A percentile compares a stretch with the other conserved stretches of the same genome.
These are phyloP conservation scores for Lasius fuliginosus DNA, from an alignment of 2,888 invertebrate genomes.

Conservation along the genomic window DNA sequence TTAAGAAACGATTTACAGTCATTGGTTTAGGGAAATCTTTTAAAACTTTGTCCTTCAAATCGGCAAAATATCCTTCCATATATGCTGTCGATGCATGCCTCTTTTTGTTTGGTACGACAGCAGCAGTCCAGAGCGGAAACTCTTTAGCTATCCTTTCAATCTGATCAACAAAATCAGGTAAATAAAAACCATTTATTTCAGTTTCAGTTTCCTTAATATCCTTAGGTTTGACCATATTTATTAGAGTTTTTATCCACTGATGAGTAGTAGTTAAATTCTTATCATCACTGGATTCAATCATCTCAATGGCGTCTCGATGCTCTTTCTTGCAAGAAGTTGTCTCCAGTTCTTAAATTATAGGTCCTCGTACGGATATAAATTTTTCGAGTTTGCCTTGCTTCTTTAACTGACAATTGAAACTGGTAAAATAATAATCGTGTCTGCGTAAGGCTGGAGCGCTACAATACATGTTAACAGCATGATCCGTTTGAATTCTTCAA, in stretches of 20 bases:
- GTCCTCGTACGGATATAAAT: not conserved
- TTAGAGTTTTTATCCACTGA: conserved; percentile 7
- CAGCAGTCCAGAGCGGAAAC: not conserved
- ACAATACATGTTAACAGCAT: conserved; percentile 6
- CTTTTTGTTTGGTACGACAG: not conserved
- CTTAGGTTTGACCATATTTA: conserved; percentile 9
- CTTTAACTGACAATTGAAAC: conserved; percentile 13
- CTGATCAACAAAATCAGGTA: conserved; percentile 14
- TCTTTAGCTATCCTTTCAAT: conserved; percentile 5
- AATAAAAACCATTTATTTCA: conserved; percentile 10
- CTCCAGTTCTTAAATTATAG: conserved; percentile 15
- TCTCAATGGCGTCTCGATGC: not conserved
- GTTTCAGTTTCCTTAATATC: not conserved
- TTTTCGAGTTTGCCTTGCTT: conserved; percentile 15
- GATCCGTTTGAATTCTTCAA: not conserved
- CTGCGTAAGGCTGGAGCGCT: not conserved
- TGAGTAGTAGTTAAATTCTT: conserved; percentile 13
- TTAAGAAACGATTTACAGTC: not conserved
- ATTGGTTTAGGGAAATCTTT: conserved; percentile 1
- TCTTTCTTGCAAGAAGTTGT: conserved; percentile 8
- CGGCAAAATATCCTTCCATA: not conserved
- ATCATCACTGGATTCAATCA: conserved; percentile 2
- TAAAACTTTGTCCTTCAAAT: not conserved
- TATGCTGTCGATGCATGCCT: conserved; percentile 4
- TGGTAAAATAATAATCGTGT: conserved; percentile 15